These are phyloP conservation scores for Drosophila orosa DNA, from an alignment of 1,140 invertebrate genomes.

Conservation along the genomic window DNA sequence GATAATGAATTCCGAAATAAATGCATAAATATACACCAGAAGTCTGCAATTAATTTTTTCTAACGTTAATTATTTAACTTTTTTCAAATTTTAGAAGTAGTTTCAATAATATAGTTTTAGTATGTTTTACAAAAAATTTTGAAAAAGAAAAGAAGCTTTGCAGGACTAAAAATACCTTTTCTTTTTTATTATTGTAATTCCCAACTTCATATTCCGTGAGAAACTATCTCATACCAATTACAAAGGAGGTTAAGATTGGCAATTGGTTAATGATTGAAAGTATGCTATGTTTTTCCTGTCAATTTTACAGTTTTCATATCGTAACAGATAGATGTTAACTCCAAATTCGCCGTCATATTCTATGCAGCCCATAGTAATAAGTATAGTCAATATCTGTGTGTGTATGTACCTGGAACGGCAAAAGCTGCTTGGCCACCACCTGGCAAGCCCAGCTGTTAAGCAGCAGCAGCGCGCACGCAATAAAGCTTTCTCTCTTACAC, in stretches of 20 bases:
- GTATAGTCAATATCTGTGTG: neutral
- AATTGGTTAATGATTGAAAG: neutral
- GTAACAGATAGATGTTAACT: neutral
- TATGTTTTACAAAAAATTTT: too few species aligned
- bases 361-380: too few species aligned
- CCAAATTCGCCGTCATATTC: conserved; percentile 5
- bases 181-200: neutral
- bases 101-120: too few species aligned
- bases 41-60: neutral
- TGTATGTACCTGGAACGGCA: neutral
- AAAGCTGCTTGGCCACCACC: conserved; percentile 23
- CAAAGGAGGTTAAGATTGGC: neutral
- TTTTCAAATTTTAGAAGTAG: neutral
- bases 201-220: neutral
- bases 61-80: neutral
- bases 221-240: neutral
- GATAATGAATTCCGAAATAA: conserved; percentile 72
- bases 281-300: neutral
- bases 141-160: too few species aligned
- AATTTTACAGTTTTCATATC: neutral
- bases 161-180: neutral
- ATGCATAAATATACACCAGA: conserved; percentile 71
- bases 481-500: conserved; percentile 47
- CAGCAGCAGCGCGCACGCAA: conserved; percentile 22
- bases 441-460: conserved; percentile 58